Percentiles rank a stretch among this genome's conserved stretches.
These are phyloP conservation scores for Platyrinchus mystaceus DNA, from an alignment of 2,797 vertebrate genomes.

Conservation along the genomic window DNA sequence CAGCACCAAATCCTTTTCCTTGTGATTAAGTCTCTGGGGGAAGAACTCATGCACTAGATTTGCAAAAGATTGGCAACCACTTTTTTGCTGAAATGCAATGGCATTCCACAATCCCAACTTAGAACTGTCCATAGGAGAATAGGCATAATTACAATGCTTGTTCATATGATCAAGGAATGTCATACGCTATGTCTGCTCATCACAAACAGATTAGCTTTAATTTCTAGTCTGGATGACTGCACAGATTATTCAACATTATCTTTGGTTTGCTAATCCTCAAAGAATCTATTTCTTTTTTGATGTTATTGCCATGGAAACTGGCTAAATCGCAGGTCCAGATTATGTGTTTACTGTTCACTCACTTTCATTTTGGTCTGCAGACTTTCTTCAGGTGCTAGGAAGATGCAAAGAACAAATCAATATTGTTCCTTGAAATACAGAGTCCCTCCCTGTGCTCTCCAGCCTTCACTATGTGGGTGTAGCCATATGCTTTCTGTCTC, in stretches of 20 bases:
- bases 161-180: not conserved
- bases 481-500: not conserved
- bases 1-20: not conserved
- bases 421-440: not conserved
- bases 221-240: not conserved
- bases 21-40: not conserved
- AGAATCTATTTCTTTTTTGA: not conserved
- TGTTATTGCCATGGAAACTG: constrained; percentile 8
- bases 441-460: not conserved
- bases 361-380: not conserved
- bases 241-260: not conserved
- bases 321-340: not conserved
- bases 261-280: not conserved
- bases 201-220: not conserved
- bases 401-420: not conserved
- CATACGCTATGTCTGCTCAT: not conserved
- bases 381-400: not conserved
- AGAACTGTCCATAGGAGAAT: not conserved
- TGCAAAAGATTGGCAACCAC: not conserved
- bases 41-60: not conserved
- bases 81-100: not conserved
- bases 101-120: not conserved
- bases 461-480: not conserved
- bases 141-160: not conserved
- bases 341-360: not conserved